These are phyloP conservation scores for Pardalotus punctatus DNA, from an alignment of 2,113 vertebrate species.

Conservation along the genomic window DNA sequence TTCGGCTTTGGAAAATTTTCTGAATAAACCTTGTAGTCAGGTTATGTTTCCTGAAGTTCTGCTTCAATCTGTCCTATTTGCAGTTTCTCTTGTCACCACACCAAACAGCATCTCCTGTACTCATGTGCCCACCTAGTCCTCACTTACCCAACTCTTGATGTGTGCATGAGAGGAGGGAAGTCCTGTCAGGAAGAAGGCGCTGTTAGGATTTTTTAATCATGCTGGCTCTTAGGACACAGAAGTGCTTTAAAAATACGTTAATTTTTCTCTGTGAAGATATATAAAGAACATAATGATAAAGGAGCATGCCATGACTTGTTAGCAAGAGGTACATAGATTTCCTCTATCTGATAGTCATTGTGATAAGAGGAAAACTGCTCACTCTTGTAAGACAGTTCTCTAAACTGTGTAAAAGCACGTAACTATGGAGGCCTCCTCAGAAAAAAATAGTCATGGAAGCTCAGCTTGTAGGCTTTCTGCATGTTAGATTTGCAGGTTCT, in stretches of 20 bases:
- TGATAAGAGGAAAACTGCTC: neutral
- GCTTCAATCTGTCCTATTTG: neutral
- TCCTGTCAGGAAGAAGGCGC: neutral
- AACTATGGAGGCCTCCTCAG: neutral
- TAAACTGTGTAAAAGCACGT: neutral
- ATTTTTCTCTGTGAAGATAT: neutral
- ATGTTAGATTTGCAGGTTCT: neutral
- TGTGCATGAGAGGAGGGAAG: neutral
- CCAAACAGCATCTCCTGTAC: neutral
- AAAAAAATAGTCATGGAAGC: neutral
- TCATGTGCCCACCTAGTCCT: neutral
- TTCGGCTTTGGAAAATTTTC: neutral
- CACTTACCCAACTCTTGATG: neutral
- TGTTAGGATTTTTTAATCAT: neutral
- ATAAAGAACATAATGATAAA: neutral
- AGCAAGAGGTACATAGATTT: neutral
- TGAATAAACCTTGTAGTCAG: neutral
- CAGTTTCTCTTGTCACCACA: neutral
- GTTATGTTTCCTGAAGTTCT: neutral
- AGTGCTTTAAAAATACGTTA: neutral
- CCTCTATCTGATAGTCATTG: neutral
- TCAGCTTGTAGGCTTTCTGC: neutral
- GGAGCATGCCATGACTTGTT: neutral
- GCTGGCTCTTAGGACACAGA: neutral
- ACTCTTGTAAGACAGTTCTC: neutral